Evolutionary conservation across 1,140 invertebrate species (phyloP).

Genomic region (Pseudoatta argentina): DNA sequence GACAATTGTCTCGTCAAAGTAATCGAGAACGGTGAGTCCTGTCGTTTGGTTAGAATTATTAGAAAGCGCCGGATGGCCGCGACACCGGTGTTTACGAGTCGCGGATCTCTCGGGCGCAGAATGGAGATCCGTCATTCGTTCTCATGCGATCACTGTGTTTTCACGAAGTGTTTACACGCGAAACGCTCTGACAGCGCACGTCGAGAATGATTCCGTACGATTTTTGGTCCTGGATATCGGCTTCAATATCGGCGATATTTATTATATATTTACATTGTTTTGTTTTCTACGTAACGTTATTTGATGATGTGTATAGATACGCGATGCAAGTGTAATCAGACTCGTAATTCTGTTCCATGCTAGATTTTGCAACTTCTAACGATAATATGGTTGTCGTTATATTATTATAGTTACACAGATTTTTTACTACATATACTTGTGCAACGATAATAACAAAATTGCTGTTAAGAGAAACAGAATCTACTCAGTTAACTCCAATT

Average conservation of each 20-base stretch:
- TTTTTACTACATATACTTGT: no score
- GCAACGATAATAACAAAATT: no score
- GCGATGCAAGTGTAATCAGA: not conserved
- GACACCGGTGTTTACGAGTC: constrained; percentile 46
- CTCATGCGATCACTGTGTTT: not conserved
- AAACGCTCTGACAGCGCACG: not conserved
- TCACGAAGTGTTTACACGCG: not conserved
- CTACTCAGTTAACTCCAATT: no score
- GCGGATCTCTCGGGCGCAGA: not conserved
- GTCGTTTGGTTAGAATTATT: constrained; percentile 48
- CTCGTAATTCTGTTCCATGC: no score
- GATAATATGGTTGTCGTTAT: no score
- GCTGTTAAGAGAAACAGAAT: no score
- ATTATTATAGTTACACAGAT: no score
- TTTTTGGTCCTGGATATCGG: not conserved
- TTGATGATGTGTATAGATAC: not conserved
- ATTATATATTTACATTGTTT: not conserved
- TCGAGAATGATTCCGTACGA: no score
- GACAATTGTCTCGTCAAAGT: not conserved
- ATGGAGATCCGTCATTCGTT: not conserved
- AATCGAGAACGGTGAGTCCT: not conserved
- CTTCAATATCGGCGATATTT: not conserved
- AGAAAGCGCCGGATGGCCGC: not conserved
- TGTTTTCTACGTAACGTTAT: not conserved
- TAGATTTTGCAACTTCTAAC: no score